These are phyloP conservation scores for Pterois miles DNA, from an alignment of 2,797 vertebrate species.

Conservation along the genomic window DNA sequence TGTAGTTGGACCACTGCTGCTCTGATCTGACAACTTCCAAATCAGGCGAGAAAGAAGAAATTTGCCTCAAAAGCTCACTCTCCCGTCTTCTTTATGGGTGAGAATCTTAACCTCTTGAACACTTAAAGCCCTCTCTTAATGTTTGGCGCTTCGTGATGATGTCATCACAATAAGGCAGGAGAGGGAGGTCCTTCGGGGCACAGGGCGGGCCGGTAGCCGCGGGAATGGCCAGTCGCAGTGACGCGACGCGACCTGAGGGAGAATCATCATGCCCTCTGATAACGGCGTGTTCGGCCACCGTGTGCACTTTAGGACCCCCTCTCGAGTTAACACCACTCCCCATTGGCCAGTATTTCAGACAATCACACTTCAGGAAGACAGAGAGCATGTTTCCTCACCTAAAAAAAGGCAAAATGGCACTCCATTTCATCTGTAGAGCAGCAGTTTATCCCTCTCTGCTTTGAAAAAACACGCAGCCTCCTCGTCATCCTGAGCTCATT, in stretches of 20 bases:
- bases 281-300: background rate
- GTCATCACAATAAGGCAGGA: conserved; percentile 70
- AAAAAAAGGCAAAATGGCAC: conserved; percentile 61
- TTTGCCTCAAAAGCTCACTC: background rate
- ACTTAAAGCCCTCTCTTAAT: conserved; percentile 49
- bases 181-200: conserved; percentile 45
- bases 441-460: conserved; percentile 33
- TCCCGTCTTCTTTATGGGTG: background rate
- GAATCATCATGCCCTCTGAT: conserved; percentile 4
- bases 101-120: conserved; percentile 30
- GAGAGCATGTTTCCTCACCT: conserved; percentile 47
- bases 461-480: conserved; percentile 41
- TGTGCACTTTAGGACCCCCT: conserved; percentile 49
- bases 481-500: conserved; percentile 74
- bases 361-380: conserved; percentile 71
- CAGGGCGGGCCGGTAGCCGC: conserved; percentile 11
- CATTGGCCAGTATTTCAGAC: conserved; percentile 69
- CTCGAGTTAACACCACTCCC: conserved; percentile 69
- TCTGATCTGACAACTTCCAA: conserved; percentile 34
- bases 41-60: conserved; percentile 8
- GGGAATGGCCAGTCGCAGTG: background rate
- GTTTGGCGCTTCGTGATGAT: conserved; percentile 63
- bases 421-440: conserved; percentile 37
- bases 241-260: background rate
- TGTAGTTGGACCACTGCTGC: conserved; percentile 22